Percentiles rank a stretch among this genome's conserved stretches.
Evolutionary conservation across 92 coral and sea anemone genomes (phyloP).

Genomic region (Anthopleura xanthogrammica): DNA sequence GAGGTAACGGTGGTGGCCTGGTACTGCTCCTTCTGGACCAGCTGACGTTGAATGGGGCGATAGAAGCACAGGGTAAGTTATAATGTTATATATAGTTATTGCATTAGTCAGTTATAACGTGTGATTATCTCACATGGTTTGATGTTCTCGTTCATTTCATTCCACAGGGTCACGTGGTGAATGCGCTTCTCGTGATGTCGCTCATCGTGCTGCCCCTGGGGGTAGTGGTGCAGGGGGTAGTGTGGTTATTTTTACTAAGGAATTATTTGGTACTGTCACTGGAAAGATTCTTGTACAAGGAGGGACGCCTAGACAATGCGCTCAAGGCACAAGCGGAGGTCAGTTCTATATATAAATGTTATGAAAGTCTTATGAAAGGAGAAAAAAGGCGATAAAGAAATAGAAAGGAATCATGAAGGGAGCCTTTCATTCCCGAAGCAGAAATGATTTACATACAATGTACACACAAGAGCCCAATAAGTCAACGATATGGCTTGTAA

Average conservation of each 20-base stretch:
- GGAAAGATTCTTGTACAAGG: constrained; percentile 42
- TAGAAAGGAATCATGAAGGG: too few relatives aligned
- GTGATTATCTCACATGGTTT: background rate
- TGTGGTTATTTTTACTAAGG: constrained; percentile 45
- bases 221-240: constrained; percentile 71
- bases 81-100: too few relatives aligned
- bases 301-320: constrained; percentile 48
- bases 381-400: too few relatives aligned
- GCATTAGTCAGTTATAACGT: too few relatives aligned
- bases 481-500: too few relatives aligned
- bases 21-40: constrained; percentile 41
- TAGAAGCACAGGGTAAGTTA: constrained; percentile 43
- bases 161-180: constrained; percentile 34
- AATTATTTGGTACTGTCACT: constrained; percentile 12
- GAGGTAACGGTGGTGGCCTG: constrained; percentile 65
- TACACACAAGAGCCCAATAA: too few relatives aligned
- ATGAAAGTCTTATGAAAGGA: too few relatives aligned
- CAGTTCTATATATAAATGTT: background rate
- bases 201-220: constrained; percentile 57
- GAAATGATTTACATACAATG: too few relatives aligned
- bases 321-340: constrained; percentile 26
- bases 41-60: constrained; percentile 41
- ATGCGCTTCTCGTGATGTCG: constrained; percentile 19
- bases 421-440: too few relatives aligned
- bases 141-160: background rate